Conservation (phyloP, 2,888 invertebrate genomes). For the Hybos culiciformis region DNA sequence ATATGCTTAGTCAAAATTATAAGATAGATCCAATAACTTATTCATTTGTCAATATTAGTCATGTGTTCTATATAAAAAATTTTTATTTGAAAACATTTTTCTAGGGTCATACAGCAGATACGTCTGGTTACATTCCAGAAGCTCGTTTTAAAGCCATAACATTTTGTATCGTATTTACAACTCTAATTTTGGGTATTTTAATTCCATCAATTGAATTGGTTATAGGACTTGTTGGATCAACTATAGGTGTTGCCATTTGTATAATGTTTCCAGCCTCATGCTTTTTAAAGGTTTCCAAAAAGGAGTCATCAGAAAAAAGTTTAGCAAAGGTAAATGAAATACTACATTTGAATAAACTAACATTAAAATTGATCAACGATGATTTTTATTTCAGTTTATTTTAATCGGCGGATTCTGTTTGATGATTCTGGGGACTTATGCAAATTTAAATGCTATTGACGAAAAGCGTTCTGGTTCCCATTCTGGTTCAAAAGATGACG, state of each 20-base stretch:
- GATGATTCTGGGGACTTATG: conserved; percentile 81
- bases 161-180: conserved; percentile 55
- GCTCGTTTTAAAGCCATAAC: conserved; percentile 73
- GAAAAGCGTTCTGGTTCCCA: conserved; percentile 37
- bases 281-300: conserved; percentile 70
- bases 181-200: conserved; percentile 67
- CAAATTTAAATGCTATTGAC: conserved; percentile 66
- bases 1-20: no score
- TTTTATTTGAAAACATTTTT: conserved; percentile 11
- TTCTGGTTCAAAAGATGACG: no score
- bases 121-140: conserved; percentile 67
- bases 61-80: not conserved
- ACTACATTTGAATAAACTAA: conserved; percentile 3
- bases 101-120: conserved; percentile 57
- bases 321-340: conserved; percentile 54
- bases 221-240: conserved; percentile 85
- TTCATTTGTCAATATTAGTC: not conserved
- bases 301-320: conserved; percentile 68
- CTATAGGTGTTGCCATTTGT: conserved; percentile 87
- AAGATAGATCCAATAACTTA: no score
- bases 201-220: conserved; percentile 92
- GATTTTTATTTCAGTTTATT: conserved; percentile 45
- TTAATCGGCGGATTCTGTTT: conserved; percentile 71
- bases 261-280: conserved; percentile 85
- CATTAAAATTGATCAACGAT: not conserved